phyloP scores from a whole-genome alignment of 2,113 vertebrate species.

The Macrotis lagotis region DNA sequence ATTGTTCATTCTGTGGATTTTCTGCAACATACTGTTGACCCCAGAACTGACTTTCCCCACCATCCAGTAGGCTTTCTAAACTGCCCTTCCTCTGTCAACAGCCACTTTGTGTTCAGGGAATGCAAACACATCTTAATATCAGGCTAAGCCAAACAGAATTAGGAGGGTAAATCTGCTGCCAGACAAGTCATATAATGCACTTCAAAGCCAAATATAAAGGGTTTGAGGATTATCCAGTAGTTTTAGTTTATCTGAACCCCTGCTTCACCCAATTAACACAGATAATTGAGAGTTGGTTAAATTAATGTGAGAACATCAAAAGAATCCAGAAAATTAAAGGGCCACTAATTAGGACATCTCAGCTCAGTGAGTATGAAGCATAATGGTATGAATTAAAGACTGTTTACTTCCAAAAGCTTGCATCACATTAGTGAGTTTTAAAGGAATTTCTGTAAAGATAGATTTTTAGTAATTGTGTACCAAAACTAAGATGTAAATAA shows the following conservation, averaged over 20 bases:
- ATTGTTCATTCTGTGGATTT: neutral
- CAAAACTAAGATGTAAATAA: neutral
- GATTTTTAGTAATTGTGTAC: neutral
- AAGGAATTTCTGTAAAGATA: neutral
- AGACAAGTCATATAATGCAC: neutral
- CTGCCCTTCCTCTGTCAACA: neutral
- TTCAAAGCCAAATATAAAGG: neutral
- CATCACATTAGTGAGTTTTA: neutral
- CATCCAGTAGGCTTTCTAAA: neutral
- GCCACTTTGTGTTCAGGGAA: neutral
- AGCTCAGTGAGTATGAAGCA: neutral
- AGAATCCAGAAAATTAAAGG: constrained; percentile 17
- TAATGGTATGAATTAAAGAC: neutral
- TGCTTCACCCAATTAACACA: neutral
- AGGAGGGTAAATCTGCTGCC: neutral
- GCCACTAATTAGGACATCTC: neutral
- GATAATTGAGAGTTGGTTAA: neutral
- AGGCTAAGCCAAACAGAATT: neutral
- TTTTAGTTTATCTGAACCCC: neutral
- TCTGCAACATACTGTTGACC: fast-evolving
- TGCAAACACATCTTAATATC: neutral
- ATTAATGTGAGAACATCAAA: neutral
- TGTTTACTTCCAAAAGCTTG: neutral
- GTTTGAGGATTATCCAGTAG: neutral
- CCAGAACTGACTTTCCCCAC: neutral